These are phyloP conservation scores for Ctenopoma kingsleyae DNA, from an alignment of 2,797 vertebrate genomes.

Conservation along the genomic window DNA sequence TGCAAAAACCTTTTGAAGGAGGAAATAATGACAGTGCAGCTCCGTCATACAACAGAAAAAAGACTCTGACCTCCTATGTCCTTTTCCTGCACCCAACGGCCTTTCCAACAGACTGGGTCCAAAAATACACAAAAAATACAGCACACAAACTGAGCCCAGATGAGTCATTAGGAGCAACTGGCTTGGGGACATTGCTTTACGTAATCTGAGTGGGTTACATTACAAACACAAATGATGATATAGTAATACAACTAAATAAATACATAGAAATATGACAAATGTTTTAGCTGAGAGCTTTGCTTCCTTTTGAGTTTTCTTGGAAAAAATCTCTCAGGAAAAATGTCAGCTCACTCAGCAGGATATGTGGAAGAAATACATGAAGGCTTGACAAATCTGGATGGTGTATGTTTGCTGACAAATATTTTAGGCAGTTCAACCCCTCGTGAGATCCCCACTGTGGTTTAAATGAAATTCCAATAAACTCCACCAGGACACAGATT, in stretches of 20 bases:
- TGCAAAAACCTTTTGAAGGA: conserved; percentile 31
- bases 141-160: conserved; percentile 35
- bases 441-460: conserved; percentile 6
- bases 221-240: conserved; percentile 13
- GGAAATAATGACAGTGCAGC: conserved; percentile 26
- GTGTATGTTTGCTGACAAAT: conserved; percentile 7
- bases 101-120: conserved; percentile 39
- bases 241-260: conserved; percentile 4
- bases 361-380: not conserved
- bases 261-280: not conserved
- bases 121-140: conserved; percentile 55
- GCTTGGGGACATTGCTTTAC: conserved; percentile 42
- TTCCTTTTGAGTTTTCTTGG: conserved; percentile 12
- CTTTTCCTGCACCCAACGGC: conserved; percentile 33
- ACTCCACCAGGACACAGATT: conserved; percentile 34
- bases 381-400: conserved; percentile 25
- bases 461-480: conserved; percentile 30
- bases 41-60: conserved; percentile 34
- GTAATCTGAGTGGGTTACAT: conserved; percentile 34
- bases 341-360: not conserved
- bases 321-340: conserved; percentile 2
- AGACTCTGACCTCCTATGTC: conserved; percentile 34
- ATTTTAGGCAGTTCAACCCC: not conserved
- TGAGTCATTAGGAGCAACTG: conserved; percentile 48
- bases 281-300: not conserved